These are phyloP conservation scores for Schizopygopsis pylzovi DNA, from an alignment of 2,797 vertebrate genomes.

Conservation along the genomic window DNA sequence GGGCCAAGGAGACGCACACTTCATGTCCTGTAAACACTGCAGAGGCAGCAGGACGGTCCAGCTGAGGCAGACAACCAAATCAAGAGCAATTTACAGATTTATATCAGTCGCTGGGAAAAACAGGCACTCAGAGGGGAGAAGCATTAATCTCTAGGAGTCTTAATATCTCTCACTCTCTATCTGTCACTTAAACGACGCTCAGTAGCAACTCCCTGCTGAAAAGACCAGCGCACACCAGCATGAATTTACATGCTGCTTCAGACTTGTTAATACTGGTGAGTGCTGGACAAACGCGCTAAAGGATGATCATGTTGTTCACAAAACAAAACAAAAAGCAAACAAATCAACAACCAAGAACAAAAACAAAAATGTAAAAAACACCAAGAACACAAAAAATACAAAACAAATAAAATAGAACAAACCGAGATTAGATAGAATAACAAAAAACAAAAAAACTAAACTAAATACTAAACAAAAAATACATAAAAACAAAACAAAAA, in stretches of 20 bases:
- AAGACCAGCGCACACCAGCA: background rate
- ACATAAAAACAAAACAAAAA: background rate
- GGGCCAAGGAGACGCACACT: conserved; percentile 31
- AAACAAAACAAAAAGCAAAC: too few species aligned
- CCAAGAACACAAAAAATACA: background rate
- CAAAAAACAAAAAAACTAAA: too few species aligned
- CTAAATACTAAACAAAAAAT: background rate
- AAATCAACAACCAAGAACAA: too few species aligned
- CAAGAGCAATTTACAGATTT: conserved; percentile 46
- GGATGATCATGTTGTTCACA: background rate
- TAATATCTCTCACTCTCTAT: conserved; percentile 38
- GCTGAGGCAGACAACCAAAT: conserved; percentile 30
- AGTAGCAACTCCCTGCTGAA: conserved; percentile 12
- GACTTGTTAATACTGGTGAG: background rate
- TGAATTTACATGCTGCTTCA: background rate
- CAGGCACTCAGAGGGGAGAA: conserved; percentile 18
- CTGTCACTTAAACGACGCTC: conserved; percentile 12
- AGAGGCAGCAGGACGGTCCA: background rate
- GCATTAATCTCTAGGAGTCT: conserved; percentile 14
- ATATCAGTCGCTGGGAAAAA: conserved; percentile 7
- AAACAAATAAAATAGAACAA: background rate
- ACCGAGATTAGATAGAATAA: background rate
- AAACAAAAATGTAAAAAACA: background rate
- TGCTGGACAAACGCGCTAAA: background rate
- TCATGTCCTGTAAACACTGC: conserved; percentile 40